Evolutionary conservation across 2,113 vertebrate species (phyloP).

Genomic region (Megaleporinus macrocephalus): DNA sequence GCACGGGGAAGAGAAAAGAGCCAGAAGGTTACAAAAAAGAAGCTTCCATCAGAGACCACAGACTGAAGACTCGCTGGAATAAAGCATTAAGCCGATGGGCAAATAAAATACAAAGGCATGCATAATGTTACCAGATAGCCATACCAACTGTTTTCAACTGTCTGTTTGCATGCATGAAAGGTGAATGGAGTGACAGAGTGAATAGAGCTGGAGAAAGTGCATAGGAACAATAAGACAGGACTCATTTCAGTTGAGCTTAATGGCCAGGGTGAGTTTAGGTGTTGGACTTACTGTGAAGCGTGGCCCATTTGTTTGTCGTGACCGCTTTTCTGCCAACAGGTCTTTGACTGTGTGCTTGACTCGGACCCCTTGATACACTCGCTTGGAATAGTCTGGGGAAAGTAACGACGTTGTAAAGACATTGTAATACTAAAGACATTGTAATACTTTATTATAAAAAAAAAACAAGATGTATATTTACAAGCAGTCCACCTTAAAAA

Average conservation of each 20-base stretch:
- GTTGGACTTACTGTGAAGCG: conserved; percentile 82
- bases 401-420: not conserved
- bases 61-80: conserved; percentile 60
- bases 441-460: not conserved
- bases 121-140: conserved; percentile 56
- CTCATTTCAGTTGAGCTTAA: conserved; percentile 40
- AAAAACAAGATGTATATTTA: not conserved
- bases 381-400: conserved; percentile 84
- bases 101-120: conserved; percentile 68
- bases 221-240: conserved; percentile 44
- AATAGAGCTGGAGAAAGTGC: conserved; percentile 8
- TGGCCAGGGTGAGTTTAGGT: conserved; percentile 4
- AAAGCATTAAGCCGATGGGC: conserved; percentile 67
- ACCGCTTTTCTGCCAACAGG: conserved; percentile 92
- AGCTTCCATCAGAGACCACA: conserved; percentile 59
- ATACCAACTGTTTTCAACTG: conserved; percentile 67
- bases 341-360: conserved; percentile 98
- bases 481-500: no score
- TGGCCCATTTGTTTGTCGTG: conserved; percentile 82
- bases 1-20: conserved; percentile 56
- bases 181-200: conserved; percentile 23
- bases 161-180: conserved; percentile 59
- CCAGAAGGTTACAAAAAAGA: conserved; percentile 21
- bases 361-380: conserved; percentile 93
- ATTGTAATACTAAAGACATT: not conserved